Percentiles rank a stretch among this genome's conserved stretches.
These are phyloP conservation scores for Aporrectodea caliginosa DNA, from an alignment of 1,140 invertebrate genomes.

Conservation along the genomic window DNA sequence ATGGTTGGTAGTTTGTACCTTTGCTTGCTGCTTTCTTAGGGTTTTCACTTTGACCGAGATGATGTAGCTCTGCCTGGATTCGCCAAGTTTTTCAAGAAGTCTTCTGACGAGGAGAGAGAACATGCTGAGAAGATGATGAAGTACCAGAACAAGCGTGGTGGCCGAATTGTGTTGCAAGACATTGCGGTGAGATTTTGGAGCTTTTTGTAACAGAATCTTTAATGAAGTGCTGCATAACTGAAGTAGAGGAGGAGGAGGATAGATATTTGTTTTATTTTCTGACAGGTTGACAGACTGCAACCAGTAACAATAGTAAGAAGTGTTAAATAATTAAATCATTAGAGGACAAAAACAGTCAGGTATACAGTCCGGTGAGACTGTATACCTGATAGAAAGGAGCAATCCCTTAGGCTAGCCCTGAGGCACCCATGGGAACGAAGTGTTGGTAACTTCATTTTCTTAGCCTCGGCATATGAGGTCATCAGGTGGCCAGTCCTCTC, in stretches of 20 bases:
- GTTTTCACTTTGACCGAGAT: conserved; percentile 73
- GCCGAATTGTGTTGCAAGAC: conserved; percentile 61
- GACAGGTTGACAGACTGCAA: background rate
- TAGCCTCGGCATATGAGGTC: no score
- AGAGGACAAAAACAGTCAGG: background rate
- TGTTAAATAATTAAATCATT: no score
- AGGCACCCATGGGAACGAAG: no score
- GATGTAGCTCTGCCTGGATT: conserved; percentile 74
- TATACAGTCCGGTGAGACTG: background rate
- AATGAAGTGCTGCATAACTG: background rate
- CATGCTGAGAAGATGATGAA: conserved; percentile 72
- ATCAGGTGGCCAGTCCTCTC: no score
- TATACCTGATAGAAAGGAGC: no score
- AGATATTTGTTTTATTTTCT: background rate
- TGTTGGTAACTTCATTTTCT: no score
- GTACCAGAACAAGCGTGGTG: conserved; percentile 78
- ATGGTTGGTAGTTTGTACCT: background rate
- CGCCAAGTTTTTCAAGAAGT: conserved; percentile 67
- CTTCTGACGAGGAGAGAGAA: conserved; percentile 70
- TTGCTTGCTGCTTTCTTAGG: conserved; percentile 53
- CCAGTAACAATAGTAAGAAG: no score
- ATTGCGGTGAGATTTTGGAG: conserved; percentile 42
- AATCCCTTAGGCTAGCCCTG: no score
- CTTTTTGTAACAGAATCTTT: background rate
- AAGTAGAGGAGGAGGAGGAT: background rate